Evolutionary conservation across 2,113 vertebrate genomes (phyloP), one percentile per base, ranked within the genome.

Genomic region (Xyliphius kryptos): DNA sequence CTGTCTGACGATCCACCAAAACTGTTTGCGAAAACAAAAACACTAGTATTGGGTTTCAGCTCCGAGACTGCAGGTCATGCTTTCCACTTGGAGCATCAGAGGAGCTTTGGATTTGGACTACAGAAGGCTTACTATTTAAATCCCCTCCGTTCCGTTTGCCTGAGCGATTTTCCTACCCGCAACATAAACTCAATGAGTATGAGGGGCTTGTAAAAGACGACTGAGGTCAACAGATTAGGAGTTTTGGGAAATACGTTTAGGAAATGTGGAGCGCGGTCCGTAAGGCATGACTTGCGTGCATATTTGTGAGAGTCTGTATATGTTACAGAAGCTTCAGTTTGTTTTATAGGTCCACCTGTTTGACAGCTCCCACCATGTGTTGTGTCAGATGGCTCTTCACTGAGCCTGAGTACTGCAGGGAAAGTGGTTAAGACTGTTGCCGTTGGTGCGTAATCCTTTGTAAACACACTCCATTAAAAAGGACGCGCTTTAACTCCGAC

Each of bases 391-490:
- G 38, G 20, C 26, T 12, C 11, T 36, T 32, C 15, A 17, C 13
- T 49, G 17, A 16, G 20, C 16, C 15, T 40, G 2, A 22, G 7
- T 10, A 4, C 32, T 11, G 44, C n/a, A 12, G 44, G 37, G 32
- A 58, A 38, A 21, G 58, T 14, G 32, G 22, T 50, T 26, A 37
- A 46, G 50, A 56, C 37, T 56, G 22, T 50, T 70, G 67, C 65
- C 69, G 36, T 71, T 64, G 54, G 32, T 51, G 50, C 49, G 58
- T 20, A 59, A 60, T 60, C 46, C 55, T 68, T 71, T 49, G 20
- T 63, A 63, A 67, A 63, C 2, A 9, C 67, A 61, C 67, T 73
- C 72, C 49, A 76, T 76, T 52, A 50, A 63, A 66, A 73, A 63
- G 66, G 48, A 76, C 56, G 54, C 59, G 48, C 67, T 74, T 76